A percentile compares a stretch with the other conserved stretches of the same genome.
These are phyloP conservation scores for Ammodytes marinus DNA, from an alignment of 2,113 vertebrate species.

Conservation along the genomic window DNA sequence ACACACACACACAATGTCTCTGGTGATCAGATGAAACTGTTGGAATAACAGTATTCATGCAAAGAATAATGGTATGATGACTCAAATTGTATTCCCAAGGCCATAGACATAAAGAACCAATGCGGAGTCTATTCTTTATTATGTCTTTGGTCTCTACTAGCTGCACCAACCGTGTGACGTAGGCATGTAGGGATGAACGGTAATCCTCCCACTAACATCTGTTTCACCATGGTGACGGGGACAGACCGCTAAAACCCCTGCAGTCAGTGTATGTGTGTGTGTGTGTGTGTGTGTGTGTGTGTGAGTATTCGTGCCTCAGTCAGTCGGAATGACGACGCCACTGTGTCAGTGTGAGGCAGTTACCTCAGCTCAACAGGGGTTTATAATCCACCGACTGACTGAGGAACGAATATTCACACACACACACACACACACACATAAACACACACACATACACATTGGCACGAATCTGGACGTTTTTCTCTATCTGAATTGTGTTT, in stretches of 20 bases:
- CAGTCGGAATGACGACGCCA: conserved; percentile 47
- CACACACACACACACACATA: no score
- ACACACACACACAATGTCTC: no score
- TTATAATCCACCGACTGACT: conserved; percentile 55
- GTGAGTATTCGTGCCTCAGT: no score
- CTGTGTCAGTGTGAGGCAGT: conserved; percentile 24
- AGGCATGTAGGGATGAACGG: not conserved
- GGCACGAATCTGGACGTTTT: no score
- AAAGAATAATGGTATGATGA: not conserved
- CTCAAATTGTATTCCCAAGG: not conserved
- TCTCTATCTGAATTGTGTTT: not conserved
- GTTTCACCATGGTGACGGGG: conserved; percentile 31
- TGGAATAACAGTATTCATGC: not conserved
- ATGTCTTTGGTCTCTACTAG: no score
- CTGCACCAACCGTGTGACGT: not conserved
- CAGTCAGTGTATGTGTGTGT: not conserved
- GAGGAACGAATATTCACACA: conserved; percentile 11
- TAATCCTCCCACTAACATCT: conserved; percentile 65
- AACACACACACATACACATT: no score
- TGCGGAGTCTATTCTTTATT: no score
- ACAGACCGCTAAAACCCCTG: conserved; percentile 27
- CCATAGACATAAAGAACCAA: no score
- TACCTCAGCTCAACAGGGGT: conserved; percentile 17
- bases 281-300: no score
- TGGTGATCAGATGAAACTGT: not conserved